phyloP scores from a whole-genome alignment of 2,888 invertebrate species.

The Barypeithes pellucidus region DNA sequence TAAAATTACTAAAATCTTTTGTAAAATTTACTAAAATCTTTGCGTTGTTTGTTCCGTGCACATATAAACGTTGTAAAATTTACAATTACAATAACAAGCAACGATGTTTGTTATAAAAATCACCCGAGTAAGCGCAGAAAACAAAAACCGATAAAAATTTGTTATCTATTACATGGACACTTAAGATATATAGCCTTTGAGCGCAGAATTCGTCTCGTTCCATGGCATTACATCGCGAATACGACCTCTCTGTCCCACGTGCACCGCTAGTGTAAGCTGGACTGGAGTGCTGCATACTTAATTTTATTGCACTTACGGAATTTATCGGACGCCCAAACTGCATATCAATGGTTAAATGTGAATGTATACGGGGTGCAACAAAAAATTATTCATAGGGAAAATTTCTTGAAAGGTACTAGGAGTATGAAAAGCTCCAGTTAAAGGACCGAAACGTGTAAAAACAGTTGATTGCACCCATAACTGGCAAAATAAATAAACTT shows the following conservation, averaged over 20 bases:
- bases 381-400: background rate
- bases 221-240: background rate
- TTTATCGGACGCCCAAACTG: slow-evolving; percentile 36
- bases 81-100: too few relatives aligned
- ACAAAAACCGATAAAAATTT: slow-evolving; percentile 2
- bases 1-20: too few relatives aligned
- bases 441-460: too few relatives aligned
- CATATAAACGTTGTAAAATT: too few relatives aligned
- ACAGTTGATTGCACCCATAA: too few relatives aligned
- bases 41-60: too few relatives aligned
- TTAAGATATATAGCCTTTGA: background rate
- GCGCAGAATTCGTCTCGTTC: background rate
- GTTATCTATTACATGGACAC: slow-evolving; percentile 6
- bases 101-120: too few relatives aligned
- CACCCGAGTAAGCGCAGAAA: background rate
- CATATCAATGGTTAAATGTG: slow-evolving; percentile 37
- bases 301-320: slow-evolving; percentile 42
- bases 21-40: too few relatives aligned
- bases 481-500: too few relatives aligned
- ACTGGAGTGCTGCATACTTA: slow-evolving; percentile 36
- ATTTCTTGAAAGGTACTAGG: too few relatives aligned
- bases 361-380: background rate
- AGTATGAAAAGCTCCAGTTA: too few relatives aligned
- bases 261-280: background rate
- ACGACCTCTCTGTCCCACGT: background rate